Conservation (phyloP, 2,888 invertebrate genomes). For the Rugalucina vietnamica region DNA sequence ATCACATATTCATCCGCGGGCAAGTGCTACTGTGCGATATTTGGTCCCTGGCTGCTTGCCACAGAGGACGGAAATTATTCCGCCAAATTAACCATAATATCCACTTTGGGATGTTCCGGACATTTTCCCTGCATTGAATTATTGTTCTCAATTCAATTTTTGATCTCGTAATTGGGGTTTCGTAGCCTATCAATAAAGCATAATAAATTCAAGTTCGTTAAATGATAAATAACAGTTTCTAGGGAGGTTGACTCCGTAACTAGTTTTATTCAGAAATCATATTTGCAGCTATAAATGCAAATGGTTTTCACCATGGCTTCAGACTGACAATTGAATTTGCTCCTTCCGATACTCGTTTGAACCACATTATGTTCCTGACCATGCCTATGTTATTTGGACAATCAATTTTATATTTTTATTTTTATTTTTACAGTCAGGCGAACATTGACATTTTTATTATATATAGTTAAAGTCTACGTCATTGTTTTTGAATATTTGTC, state of each 20-base stretch:
- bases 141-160: slow-evolving; percentile 63
- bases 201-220: slow-evolving; percentile 65
- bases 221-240: slow-evolving; percentile 64
- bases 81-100: slow-evolving; percentile 65
- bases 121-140: slow-evolving; percentile 66
- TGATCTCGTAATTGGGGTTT: slow-evolving; percentile 63
- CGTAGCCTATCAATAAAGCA: slow-evolving; percentile 64
- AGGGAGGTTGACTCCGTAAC: slow-evolving; percentile 56
- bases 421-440: too few relatives aligned
- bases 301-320: neutral
- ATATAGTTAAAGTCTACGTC: too few relatives aligned
- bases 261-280: slow-evolving; percentile 50
- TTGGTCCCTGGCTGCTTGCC: slow-evolving; percentile 47
- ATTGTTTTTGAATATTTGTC: too few relatives aligned
- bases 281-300: slow-evolving; percentile 10
- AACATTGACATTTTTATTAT: too few relatives aligned
- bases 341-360: neutral
- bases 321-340: neutral
- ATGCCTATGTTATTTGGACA: too few relatives aligned
- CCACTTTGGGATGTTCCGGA: slow-evolving; percentile 64
- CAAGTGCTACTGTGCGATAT: slow-evolving; percentile 32
- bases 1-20: slow-evolving; percentile 60
- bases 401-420: too few relatives aligned
- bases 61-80: slow-evolving; percentile 46
- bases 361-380: too few relatives aligned